A percentile compares a stretch with the other conserved stretches of the same genome.
Conservation (phyloP, 2,113 vertebrate species). For the Rhinolophus sinicus region DNA sequence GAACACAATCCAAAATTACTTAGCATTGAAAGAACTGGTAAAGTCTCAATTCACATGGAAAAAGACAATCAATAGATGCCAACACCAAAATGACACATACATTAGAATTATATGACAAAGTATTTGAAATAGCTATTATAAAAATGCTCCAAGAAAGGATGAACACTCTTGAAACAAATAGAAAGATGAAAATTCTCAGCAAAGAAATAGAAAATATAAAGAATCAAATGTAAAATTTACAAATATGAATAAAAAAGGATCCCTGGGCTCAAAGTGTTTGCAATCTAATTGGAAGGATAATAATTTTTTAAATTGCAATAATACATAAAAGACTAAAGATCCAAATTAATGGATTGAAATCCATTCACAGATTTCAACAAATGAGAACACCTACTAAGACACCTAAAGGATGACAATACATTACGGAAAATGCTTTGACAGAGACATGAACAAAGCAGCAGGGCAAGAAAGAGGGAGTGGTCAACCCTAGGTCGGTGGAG, state of each 20-base stretch:
- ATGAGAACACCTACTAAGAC: not conserved
- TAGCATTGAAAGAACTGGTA: not conserved
- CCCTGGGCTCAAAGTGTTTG: not conserved
- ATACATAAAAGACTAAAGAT: not conserved
- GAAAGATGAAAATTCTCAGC: not conserved
- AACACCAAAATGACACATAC: conserved; percentile 20
- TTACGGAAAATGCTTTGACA: not conserved
- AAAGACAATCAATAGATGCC: not conserved
- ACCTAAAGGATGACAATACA: not conserved
- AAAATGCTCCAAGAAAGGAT: conserved; percentile 30
- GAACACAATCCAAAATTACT: conserved; percentile 42
- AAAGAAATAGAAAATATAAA: not conserved
- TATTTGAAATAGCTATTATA: not conserved
- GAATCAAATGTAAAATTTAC: not conserved
- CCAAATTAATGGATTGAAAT: not conserved
- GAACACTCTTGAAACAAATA: not conserved
- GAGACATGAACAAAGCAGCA: not conserved
- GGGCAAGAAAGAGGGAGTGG: not conserved
- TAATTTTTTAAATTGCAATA: not conserved
- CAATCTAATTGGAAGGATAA: not conserved
- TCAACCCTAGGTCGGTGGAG: not conserved
- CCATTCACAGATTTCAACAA: not conserved
- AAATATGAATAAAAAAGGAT: not conserved
- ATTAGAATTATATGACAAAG: not conserved
- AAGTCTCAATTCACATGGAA: not conserved